Conservation (phyloP, 1,140 invertebrate species). For the Pissodes strobi region DNA sequence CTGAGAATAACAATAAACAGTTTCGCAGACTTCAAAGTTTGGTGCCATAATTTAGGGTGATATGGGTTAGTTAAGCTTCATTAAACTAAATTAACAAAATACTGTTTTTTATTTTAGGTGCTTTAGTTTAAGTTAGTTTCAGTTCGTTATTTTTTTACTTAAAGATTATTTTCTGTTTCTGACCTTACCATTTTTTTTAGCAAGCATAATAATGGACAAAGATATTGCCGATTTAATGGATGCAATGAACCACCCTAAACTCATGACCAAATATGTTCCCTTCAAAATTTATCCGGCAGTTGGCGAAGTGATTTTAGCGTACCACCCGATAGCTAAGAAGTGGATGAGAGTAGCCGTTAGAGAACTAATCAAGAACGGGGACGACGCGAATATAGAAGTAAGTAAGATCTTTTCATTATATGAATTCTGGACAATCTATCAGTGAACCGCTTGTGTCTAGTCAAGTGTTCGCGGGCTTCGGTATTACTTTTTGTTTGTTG, state of each 20-base stretch:
- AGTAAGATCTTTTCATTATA: not conserved
- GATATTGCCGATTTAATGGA: constrained; percentile 26
- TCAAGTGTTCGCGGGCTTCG: no score
- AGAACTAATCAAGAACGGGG: not conserved
- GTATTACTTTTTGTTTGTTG: not conserved
- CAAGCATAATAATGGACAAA: constrained; percentile 26
- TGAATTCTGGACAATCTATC: no score
- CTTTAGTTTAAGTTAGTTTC: no score
- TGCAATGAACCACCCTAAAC: constrained; percentile 35
- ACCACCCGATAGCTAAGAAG: constrained; percentile 19
- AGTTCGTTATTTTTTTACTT: no score
- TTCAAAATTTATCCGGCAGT: constrained; percentile 39
- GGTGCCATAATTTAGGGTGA: no score
- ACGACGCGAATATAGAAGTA: not conserved
- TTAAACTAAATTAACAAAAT: no score
- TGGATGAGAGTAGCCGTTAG: constrained; percentile 34
- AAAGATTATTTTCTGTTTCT: no score
- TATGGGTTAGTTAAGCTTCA: no score
- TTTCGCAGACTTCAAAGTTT: no score
- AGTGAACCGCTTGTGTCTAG: no score
- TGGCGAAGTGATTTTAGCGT: constrained; percentile 43
- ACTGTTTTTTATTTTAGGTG: no score
- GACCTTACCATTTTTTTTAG: constrained; percentile 2
- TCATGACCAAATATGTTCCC: constrained; percentile 29
- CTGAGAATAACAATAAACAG: no score